phyloP scores from a whole-genome alignment of 2,113 vertebrate genomes.

The Callipepla californica region DNA sequence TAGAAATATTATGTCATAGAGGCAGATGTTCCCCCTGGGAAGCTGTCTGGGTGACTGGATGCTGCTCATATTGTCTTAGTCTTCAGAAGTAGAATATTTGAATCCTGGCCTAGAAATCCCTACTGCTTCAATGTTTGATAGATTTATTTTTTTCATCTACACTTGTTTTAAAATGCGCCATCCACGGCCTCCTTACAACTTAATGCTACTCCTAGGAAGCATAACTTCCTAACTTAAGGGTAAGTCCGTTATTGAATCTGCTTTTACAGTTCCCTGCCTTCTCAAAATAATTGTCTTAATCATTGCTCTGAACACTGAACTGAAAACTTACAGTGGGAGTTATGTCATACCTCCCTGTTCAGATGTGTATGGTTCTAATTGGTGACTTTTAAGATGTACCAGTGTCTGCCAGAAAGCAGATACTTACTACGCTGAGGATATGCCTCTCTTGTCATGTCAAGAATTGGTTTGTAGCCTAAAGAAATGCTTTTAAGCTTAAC shows the following conservation, averaged over 20 bases:
- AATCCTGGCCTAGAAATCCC: not conserved
- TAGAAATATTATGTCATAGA: not conserved
- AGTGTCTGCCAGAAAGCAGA: not conserved
- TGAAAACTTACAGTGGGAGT: not conserved
- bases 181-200: not conserved
- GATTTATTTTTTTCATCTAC: not conserved
- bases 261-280: not conserved
- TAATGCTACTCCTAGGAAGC: not conserved
- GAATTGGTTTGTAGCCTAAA: not conserved
- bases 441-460: not conserved
- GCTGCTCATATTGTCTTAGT: not conserved
- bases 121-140: not conserved
- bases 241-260: not conserved
- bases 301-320: not conserved
- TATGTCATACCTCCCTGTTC: not conserved
- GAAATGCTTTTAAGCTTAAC: not conserved
- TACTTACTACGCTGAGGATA: not conserved
- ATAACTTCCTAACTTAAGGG: fast-evolving
- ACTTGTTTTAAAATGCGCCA: not conserved
- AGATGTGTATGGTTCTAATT: not conserved
- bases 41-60: not conserved
- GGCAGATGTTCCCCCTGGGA: not conserved
- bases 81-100: not conserved
- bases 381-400: not conserved
- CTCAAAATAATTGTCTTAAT: not conserved